A percentile compares a stretch with the other conserved stretches of the same genome.
Evolutionary conservation across 2,113 vertebrate genomes (phyloP).

Genomic region (Anseranas semipalmata): DNA sequence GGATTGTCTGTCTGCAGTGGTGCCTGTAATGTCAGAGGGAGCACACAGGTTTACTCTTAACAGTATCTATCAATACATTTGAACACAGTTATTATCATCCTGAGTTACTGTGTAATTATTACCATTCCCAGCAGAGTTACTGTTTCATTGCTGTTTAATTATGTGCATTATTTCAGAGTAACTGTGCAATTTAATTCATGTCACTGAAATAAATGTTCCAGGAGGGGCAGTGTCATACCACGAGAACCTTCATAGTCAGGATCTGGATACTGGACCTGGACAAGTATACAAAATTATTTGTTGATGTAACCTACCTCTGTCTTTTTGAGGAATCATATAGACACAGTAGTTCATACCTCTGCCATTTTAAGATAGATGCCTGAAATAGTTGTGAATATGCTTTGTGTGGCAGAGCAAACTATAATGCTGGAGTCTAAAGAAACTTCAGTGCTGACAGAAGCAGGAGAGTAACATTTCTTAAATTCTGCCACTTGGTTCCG

Average conservation of each 20-base stretch:
- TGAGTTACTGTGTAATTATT: slow-evolving; percentile 23
- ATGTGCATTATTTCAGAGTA: slow-evolving; percentile 12
- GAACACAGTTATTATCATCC: slow-evolving; percentile 32
- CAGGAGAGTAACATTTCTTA: not conserved
- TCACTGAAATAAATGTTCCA: slow-evolving; percentile 19
- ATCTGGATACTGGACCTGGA: not conserved
- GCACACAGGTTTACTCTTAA: not conserved
- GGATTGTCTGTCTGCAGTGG: not conserved
- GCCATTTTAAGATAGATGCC: not conserved
- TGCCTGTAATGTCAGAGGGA: not conserved
- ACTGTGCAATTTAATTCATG: not conserved
- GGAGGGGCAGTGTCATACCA: not conserved
- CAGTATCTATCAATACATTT: not conserved
- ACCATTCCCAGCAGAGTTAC: not conserved
- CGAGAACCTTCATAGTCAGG: not conserved
- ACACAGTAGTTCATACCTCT: not conserved
- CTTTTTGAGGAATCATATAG: not conserved
- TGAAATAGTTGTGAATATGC: not conserved
- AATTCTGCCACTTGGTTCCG: not conserved
- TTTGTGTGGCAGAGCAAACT: not conserved
- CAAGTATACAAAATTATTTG: not conserved
- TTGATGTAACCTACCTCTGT: not conserved
- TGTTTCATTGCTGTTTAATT: slow-evolving; percentile 32
- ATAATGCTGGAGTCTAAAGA: not conserved
- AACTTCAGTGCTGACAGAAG: not conserved